phyloP scores from a whole-genome alignment of 2,113 vertebrate species.

The Pelodiscus sinensis region DNA sequence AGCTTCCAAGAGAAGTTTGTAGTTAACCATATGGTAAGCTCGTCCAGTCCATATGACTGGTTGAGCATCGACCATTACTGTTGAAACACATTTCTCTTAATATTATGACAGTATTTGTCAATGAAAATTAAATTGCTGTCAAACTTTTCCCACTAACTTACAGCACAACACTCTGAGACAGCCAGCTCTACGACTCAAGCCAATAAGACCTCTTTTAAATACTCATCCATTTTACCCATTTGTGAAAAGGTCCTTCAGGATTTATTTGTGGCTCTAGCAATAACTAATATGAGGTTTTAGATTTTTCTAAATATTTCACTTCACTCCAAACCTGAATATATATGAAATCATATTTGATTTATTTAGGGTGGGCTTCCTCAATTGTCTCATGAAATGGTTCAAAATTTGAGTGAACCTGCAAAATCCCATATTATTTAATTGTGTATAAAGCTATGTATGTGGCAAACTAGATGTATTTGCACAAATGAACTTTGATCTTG shows the following conservation, averaged over 20 bases:
- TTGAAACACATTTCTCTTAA: conserved; percentile 84
- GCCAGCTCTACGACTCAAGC: conserved; percentile 74
- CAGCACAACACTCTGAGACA: conserved; percentile 74
- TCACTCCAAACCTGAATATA: background rate
- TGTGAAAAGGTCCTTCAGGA: conserved; percentile 31
- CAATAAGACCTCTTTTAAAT: conserved; percentile 75
- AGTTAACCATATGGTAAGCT: conserved; percentile 84
- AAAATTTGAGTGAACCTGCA: background rate
- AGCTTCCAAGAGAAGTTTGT: conserved; percentile 83
- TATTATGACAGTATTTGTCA: conserved; percentile 88
- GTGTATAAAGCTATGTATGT: background rate
- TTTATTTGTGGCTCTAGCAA: conserved; percentile 49
- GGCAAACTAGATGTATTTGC: background rate
- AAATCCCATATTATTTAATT: background rate
- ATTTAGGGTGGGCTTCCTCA: background rate
- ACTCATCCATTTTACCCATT: conserved; percentile 56
- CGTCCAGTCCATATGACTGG: conserved; percentile 88
- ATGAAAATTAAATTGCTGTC: conserved; percentile 88
- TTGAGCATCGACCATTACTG: conserved; percentile 87
- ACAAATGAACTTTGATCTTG: background rate
- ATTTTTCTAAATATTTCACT: background rate
- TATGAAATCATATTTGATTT: background rate
- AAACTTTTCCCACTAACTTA: conserved; percentile 84
- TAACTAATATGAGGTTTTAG: conserved; percentile 17
- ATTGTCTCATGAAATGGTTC: background rate